Base-by-base conservation (phyloP, 1,140 invertebrate species). In the Ectropis grisescens region DNA sequence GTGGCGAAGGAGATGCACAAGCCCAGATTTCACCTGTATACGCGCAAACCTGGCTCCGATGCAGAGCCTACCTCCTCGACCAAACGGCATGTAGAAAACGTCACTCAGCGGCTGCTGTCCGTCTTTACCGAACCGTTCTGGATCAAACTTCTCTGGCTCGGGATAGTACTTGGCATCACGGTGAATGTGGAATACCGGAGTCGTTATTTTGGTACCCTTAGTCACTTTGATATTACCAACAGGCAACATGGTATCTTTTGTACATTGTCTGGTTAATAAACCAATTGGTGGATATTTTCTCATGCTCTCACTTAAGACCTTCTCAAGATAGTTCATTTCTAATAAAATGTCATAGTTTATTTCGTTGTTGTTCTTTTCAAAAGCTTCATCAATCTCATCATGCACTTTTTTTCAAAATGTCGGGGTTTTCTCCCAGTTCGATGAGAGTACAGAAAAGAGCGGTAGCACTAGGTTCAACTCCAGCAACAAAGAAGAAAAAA, bases 1-100 rank as follows among this genome's bases (percentile, higher is more conserved):
- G n/a, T n/a, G n/a, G n/a, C n/a, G n/a, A n/a, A n/a, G n/a, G 69
- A 74, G 19, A 62, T 61, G 41, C 86, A 87, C 31, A 66, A 57
- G 1, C 57, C 33, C 19, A 85, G 85, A 42, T 86, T 79, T 19
- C 76, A 79, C 1, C 74, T 51, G 0, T 85, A 15, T 12, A 75
- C 51, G 36, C 83, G 83, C n/a, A n/a, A n/a, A n/a, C n/a, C n/a
- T n/a, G n/a, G n/a, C n/a, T n/a, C n/a, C n/a, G n/a, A n/a, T n/a
- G n/a, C n/a, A n/a, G n/a, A n/a, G n/a, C n/a, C n/a, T n/a, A n/a
- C n/a, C n/a, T n/a, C n/a, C n/a, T n/a, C n/a, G n/a, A n/a, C n/a
- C n/a, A n/a, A n/a, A n/a, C n/a, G n/a, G n/a, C n/a, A n/a, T n/a
- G n/a, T 82, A 88, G n/a, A n/a, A n/a, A n/a, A n/a, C n/a, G n/a